These are phyloP conservation scores for Agriopis marginaria DNA, from an alignment of 2,888 invertebrate species.

Conservation along the genomic window DNA sequence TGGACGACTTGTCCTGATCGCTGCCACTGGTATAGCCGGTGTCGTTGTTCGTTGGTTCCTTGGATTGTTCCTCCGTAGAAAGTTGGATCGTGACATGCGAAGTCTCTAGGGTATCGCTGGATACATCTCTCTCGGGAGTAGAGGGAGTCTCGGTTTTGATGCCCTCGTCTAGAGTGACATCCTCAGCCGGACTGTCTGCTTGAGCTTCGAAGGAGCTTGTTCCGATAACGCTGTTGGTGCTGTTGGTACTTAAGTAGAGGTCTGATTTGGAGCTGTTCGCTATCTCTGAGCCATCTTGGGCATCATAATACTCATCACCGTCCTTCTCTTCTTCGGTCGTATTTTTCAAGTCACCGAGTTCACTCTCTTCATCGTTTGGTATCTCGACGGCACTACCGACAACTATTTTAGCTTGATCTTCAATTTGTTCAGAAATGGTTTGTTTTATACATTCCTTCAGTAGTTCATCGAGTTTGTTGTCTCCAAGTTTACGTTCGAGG, in stretches of 20 bases:
- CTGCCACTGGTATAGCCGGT: constrained; percentile 60
- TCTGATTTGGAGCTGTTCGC: constrained; percentile 65
- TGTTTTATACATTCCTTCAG: constrained; percentile 7
- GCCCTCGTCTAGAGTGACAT: constrained; percentile 21
- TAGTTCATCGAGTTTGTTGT: background rate
- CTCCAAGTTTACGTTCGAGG: background rate
- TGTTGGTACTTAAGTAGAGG: constrained; percentile 72
- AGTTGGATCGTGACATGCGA: constrained; percentile 58
- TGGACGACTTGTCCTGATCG: constrained; percentile 40
- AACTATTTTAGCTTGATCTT: background rate
- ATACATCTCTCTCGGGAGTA: constrained; percentile 54
- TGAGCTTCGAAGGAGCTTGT: constrained; percentile 61
- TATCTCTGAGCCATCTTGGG: constrained; percentile 46
- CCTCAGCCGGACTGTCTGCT: constrained; percentile 52
- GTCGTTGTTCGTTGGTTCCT: constrained; percentile 64
- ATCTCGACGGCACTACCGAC: background rate
- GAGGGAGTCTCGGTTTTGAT: constrained; percentile 28
- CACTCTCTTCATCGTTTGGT: background rate
- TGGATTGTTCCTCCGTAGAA: constrained; percentile 62
- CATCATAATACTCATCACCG: constrained; percentile 15
- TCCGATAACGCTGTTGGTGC: no score
- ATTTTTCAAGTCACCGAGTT: background rate
- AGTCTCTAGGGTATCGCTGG: constrained; percentile 55
- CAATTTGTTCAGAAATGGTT: background rate
- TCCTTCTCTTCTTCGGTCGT: constrained; percentile 10